Base-by-base conservation (phyloP, 2,888 invertebrate species). In the Drosophila diplacantha region DNA sequence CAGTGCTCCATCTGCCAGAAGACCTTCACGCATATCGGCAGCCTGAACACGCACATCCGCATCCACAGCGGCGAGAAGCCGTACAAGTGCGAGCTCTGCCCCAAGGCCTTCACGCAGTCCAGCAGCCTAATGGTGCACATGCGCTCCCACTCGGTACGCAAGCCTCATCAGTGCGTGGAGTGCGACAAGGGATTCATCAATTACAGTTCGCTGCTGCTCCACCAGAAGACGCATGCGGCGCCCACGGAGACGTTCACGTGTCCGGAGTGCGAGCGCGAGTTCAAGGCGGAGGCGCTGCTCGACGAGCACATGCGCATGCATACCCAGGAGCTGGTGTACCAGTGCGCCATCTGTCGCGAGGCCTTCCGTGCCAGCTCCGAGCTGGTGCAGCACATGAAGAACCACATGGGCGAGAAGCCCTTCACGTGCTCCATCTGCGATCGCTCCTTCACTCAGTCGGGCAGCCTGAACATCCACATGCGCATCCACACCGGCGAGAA, bases 131-230 rank as follows among this genome's bases (percentile, higher is more conserved):
- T 88, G 89, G 88, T 88, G 0, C 88, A 88, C 68, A 82, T 88
- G 71, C 84, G 88, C 16, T 88, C 88, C 3, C 87, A 87, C 69
- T 83, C 87, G 14, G 84, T 87, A 3, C 82, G 80, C 47, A 88
- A 88, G 67, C 89, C 88, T 0, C 86, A 87, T 71, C 89, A 88
- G 56, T 88, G 88, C 50, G 71, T 85, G 63, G 71, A 85, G 49
- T 88, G 88, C 60, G 88, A 88, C 69, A 89, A 89, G 69, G 88
- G 87, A 18, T 88, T 88, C 61, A 85, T 89, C 3, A 88, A 88
- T 62, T 85, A 87, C 22, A 86, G 86, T 26, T 87, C 88, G 3
- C 63, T 88, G 18, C 64, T 86, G 43, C 67, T 88, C 31, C 88
- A 88, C 51, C 74, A 87, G 39, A 87, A 87, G 54, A 79, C 86